phyloP scores from a whole-genome alignment of 2,113 vertebrate species.

The Montifringilla adamsi region DNA sequence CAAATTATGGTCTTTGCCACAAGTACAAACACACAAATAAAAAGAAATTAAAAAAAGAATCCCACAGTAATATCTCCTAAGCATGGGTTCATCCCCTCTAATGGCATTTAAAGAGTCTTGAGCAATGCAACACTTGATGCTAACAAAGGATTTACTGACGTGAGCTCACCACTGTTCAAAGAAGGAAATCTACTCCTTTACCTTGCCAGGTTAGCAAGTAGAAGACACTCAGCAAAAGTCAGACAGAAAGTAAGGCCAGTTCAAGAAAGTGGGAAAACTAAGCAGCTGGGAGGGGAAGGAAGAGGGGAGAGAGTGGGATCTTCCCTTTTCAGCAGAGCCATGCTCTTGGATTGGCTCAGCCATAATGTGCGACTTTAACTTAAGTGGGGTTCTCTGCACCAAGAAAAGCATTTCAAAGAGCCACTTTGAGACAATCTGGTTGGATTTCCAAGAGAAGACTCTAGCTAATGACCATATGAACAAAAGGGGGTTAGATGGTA shows the following conservation, averaged over 20 bases:
- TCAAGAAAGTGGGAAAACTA: not conserved
- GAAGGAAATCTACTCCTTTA: not conserved
- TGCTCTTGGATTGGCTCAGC: not conserved
- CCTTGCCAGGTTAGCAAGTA: not conserved
- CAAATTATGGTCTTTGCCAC: not conserved
- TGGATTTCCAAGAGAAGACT: not conserved
- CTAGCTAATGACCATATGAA: not conserved
- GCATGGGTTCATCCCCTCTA: not conserved
- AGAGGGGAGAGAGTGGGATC: not conserved
- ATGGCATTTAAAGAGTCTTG: not conserved
- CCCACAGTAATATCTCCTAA: not conserved
- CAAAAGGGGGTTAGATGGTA: not conserved
- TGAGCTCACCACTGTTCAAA: not conserved
- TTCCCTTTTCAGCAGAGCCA: not conserved
- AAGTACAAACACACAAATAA: accelerated
- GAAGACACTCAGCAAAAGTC: not conserved
- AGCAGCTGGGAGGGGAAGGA: not conserved
- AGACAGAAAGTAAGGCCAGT: not conserved
- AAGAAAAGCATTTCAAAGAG: not conserved
- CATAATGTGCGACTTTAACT: not conserved
- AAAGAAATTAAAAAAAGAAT: not conserved
- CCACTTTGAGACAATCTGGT: not conserved
- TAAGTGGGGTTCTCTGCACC: not conserved
- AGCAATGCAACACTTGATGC: not conserved
- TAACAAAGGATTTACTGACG: not conserved